Evolutionary conservation across 2,888 invertebrate genomes (phyloP).

Genomic region (Tenthredo mesomela): DNA sequence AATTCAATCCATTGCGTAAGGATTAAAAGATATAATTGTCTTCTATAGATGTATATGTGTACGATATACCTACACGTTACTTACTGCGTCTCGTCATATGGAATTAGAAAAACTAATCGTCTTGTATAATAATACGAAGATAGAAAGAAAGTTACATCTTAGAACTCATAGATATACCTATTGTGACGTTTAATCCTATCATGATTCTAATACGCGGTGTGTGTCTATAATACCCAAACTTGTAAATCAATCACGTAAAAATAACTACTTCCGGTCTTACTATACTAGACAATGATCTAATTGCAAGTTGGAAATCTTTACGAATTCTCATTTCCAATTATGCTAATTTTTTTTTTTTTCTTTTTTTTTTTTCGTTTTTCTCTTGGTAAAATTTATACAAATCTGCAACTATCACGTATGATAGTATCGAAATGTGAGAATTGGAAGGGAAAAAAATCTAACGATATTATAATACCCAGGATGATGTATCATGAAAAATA

Average conservation of each 20-base stretch:
- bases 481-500: background rate
- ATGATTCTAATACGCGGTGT: background rate
- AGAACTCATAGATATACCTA: background rate
- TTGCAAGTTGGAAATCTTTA: background rate
- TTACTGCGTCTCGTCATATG: background rate
- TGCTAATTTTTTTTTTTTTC: background rate
- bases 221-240: background rate
- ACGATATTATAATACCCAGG: background rate
- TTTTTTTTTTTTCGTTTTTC: background rate
- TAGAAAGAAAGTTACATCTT: slow-evolving; percentile 19
- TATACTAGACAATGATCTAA: background rate
- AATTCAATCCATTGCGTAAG: slow-evolving; percentile 18
- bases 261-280: background rate
- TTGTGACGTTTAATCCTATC: background rate
- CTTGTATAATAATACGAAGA: slow-evolving; percentile 3
- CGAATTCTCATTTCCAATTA: background rate
- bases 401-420: too few species aligned
- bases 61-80: background rate
- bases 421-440: background rate
- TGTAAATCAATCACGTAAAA: background rate
- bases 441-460: background rate
- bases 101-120: background rate
- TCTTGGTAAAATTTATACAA: background rate
- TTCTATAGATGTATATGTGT: background rate
- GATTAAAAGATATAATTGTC: background rate